A percentile compares a stretch with the other conserved stretches of the same genome.
These are phyloP conservation scores for Pollimyrus isidori DNA, from an alignment of 2,113 vertebrate species.

Conservation along the genomic window DNA sequence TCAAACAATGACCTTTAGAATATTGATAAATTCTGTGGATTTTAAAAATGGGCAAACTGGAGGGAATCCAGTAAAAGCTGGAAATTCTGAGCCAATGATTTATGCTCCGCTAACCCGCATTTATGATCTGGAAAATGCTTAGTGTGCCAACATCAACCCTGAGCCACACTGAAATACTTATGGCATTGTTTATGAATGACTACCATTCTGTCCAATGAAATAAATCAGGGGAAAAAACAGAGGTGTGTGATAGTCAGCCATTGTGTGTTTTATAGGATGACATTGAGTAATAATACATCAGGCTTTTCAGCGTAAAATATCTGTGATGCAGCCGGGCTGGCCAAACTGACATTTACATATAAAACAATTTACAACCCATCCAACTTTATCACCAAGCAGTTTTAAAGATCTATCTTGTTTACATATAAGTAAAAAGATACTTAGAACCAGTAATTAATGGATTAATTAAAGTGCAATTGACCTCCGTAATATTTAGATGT, in stretches of 20 bases:
- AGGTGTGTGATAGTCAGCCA: neutral
- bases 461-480: neutral
- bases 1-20: neutral
- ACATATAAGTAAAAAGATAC: neutral
- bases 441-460: neutral
- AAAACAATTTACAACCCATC: neutral
- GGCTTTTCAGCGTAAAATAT: neutral
- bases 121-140: neutral
- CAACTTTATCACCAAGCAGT: neutral
- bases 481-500: neutral
- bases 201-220: neutral
- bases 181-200: slow-evolving; percentile 1
- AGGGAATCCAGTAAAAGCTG: neutral
- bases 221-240: neutral
- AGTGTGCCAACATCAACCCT: neutral
- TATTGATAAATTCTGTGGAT: neutral
- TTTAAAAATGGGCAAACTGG: neutral
- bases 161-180: neutral
- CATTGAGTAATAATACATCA: neutral
- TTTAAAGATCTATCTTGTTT: neutral
- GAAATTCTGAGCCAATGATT: neutral
- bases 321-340: neutral
- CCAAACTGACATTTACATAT: neutral
- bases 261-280: neutral
- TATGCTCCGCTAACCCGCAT: neutral